Percentiles rank a stretch among this genome's conserved stretches.
Conservation (phyloP, 2,888 invertebrate genomes). For the Stenotaenia linearis region DNA sequence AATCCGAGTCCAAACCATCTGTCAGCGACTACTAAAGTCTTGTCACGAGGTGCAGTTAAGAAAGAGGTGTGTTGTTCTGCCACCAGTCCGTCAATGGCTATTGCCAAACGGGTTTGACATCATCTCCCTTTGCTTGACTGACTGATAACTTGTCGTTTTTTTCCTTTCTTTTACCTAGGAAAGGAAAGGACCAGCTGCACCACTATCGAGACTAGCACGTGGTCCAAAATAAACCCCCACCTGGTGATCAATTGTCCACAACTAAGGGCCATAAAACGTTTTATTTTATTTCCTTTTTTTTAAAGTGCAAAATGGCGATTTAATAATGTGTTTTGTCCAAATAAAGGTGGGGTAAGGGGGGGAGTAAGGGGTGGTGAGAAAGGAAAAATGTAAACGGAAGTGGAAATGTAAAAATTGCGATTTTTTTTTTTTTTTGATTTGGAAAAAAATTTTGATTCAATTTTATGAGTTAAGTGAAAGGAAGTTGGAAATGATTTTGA, state of each 20-base stretch:
- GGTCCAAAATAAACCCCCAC: neutral
- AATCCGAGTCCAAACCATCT: neutral
- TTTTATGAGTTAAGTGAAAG: too few relatives aligned
- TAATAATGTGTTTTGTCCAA: too few relatives aligned
- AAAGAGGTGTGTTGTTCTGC: constrained; percentile 4
- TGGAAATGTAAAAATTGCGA: neutral
- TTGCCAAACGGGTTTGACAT: constrained; percentile 9
- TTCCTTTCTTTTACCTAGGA: neutral
- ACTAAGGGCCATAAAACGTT: neutral
- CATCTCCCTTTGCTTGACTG: constrained; percentile 9
- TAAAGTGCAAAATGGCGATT: neutral
- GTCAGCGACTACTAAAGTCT: neutral
- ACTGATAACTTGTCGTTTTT: constrained; percentile 4
- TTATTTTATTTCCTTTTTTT: neutral
- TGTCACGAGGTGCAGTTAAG: constrained; percentile 5
- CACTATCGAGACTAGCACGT: neutral
- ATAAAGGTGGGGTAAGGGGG: too few relatives aligned
- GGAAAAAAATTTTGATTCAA: too few relatives aligned
- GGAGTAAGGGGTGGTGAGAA: too few relatives aligned
- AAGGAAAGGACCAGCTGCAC: constrained; percentile 3
- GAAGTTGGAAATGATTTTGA: too few relatives aligned
- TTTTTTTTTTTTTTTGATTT: neutral
- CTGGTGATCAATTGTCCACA: constrained; percentile 4
- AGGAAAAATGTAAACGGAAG: neutral
- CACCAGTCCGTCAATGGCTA: neutral